Percentiles rank a stretch among this genome's conserved stretches.
Conservation (phyloP, 2,113 vertebrate genomes). For the Amphiprion ocellaris region DNA sequence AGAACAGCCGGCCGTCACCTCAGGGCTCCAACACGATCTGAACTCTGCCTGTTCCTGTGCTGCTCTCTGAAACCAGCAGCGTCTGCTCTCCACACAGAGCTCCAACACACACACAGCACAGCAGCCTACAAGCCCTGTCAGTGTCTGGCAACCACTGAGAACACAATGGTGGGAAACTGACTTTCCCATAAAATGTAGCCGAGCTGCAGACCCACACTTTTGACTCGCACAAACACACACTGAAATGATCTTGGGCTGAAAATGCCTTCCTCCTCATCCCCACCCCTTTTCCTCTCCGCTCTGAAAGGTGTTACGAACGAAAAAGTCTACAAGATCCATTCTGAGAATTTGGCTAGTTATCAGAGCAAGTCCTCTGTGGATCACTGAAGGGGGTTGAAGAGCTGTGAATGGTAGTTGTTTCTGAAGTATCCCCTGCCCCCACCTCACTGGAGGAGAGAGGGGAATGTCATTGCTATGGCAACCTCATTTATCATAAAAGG, state of each 20-base stretch:
- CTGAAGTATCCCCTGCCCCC: constrained; percentile 72
- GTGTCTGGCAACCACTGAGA: constrained; percentile 87
- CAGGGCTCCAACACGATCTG: constrained; percentile 53
- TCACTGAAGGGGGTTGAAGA: constrained; percentile 32
- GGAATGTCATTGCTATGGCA: constrained; percentile 86
- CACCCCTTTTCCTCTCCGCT: constrained; percentile 77
- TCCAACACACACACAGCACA: constrained; percentile 45
- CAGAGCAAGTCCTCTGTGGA: constrained; percentile 80
- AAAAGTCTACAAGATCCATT: constrained; percentile 82
- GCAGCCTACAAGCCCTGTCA: constrained; percentile 67
- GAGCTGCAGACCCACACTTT: constrained; percentile 72
- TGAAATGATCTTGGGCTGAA: constrained; percentile 75
- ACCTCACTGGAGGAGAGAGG: constrained; percentile 75
- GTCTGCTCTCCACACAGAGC: constrained; percentile 55
- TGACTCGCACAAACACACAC: constrained; percentile 74
- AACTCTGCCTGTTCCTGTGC: constrained; percentile 73
- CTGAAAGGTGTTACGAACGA: constrained; percentile 77
- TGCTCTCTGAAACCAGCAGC: constrained; percentile 64
- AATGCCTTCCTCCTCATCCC: constrained; percentile 71
- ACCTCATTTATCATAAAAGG: constrained; percentile 87
- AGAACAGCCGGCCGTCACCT: constrained; percentile 49
- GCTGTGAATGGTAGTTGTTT: constrained; percentile 79
- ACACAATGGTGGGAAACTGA: constrained; percentile 84
- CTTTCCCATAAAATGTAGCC: constrained; percentile 77
- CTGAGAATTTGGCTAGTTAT: constrained; percentile 85